Evolutionary conservation across 2,797 vertebrate species (phyloP).

Genomic region (Neostethus bicornis): DNA sequence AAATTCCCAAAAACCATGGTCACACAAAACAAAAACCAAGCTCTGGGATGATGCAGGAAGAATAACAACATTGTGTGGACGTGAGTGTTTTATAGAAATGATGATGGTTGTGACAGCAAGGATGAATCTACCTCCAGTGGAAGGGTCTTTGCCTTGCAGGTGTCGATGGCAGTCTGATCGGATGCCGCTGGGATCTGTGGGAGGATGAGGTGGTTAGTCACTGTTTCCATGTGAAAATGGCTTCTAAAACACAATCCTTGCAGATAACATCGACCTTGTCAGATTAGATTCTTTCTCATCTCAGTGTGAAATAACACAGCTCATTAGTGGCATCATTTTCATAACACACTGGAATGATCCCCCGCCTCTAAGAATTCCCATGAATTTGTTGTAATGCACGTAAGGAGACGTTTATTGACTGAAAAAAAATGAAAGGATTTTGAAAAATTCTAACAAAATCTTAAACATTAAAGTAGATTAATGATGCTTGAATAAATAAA

Average conservation of each 20-base stretch:
- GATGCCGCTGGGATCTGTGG: conserved; percentile 77
- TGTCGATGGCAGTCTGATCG: conserved; percentile 79
- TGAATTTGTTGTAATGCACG: neutral
- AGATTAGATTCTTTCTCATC: neutral
- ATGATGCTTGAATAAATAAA: conserved; percentile 5
- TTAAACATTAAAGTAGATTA: neutral
- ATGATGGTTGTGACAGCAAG: conserved; percentile 27
- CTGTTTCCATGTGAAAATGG: conserved; percentile 16
- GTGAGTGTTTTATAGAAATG: conserved; percentile 5
- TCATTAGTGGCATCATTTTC: neutral
- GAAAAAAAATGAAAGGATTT: too few relatives aligned
- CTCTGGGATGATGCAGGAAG: neutral
- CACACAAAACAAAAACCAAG: too few relatives aligned
- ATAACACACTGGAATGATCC: conserved; percentile 9
- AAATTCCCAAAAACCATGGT: too few relatives aligned
- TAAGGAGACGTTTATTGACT: neutral
- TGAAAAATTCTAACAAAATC: too few relatives aligned
- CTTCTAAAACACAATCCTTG: conserved; percentile 9
- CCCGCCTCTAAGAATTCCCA: neutral
- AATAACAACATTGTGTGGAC: conserved; percentile 9
- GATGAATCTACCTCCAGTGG: conserved; percentile 71
- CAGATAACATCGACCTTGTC: neutral
- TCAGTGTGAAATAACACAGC: neutral
- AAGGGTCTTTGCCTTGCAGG: conserved; percentile 71
- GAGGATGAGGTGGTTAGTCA: conserved; percentile 45